Evolutionary conservation across 2,888 invertebrate species (phyloP).

Genomic region (Philaethria dido): DNA sequence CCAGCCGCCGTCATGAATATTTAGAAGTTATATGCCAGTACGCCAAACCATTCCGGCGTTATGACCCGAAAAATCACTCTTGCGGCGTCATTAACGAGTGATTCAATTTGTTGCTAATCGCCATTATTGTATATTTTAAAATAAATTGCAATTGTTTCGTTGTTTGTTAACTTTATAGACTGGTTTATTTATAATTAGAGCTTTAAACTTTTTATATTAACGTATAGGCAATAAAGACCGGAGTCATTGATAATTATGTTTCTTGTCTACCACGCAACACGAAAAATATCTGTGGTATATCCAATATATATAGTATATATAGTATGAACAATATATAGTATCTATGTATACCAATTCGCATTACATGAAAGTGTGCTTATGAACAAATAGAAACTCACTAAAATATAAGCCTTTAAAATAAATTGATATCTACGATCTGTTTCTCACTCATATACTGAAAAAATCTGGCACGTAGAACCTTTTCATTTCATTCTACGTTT

Average conservation of each 20-base stretch:
- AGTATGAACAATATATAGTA: too few species aligned
- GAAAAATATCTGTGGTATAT: too few species aligned
- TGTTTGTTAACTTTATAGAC: too few species aligned
- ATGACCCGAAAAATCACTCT: conserved; percentile 29
- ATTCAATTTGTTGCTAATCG: conserved; percentile 22
- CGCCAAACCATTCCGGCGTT: conserved; percentile 42
- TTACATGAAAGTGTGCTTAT: not conserved
- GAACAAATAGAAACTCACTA: not conserved
- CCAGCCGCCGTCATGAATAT: conserved; percentile 60
- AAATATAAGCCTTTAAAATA: not conserved
- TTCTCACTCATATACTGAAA: not conserved
- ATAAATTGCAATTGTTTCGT: not conserved
- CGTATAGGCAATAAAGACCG: too few species aligned
- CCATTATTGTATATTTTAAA: conserved; percentile 12
- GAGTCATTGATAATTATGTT: too few species aligned
- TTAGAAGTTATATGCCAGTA: conserved; percentile 60
- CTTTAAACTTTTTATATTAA: too few species aligned
- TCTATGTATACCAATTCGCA: too few species aligned
- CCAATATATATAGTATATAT: too few species aligned
- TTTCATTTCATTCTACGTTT: conserved; percentile 3
- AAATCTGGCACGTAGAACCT: not conserved
- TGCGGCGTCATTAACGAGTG: conserved; percentile 10
- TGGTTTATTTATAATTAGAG: not conserved
- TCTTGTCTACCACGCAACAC: too few species aligned
- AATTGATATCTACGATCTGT: not conserved